Evolutionary conservation across 2,888 invertebrate genomes (phyloP), one percentile per base, ranked within the genome.

Genomic region (Aproaerema taeniolella): DNA sequence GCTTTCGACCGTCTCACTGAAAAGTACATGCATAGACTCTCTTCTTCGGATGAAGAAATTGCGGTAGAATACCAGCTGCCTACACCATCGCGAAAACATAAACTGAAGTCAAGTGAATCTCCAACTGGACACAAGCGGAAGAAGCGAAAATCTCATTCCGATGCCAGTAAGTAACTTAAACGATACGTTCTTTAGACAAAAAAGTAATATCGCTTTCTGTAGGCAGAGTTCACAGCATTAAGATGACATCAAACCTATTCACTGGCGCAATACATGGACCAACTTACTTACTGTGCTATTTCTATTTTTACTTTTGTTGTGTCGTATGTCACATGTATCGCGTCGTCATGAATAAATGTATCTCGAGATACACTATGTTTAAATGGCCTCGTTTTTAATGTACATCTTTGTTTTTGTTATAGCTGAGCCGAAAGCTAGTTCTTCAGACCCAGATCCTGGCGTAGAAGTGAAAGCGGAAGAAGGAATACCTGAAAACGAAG

Each of bases 1-100:
- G 94, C 92, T 8, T 96, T 96, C 64, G 92, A 94, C 52, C 90
- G 92, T 47, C 91, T 94, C 9, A 93, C 94, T 2, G 93, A 93
- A 64, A 92, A 94, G 60, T 96, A 94, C 71, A 89, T 96, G 48
- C 94, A 95, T 66, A 91, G 93, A 55, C 89, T 93, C 49, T 91
- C 93, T 7, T 92, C 92, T 1, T 94, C 95, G 14, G 95, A 95
- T 62, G 92, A 92, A 67, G 92, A 92, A 70, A 90, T 91, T 39
- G 91, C 91, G 43, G 89, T 92, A 2, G 92, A 92, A 64, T 92
- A 89, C 72, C 90, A 72, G 77, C 70, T 72, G 54, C 88, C 63
- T 50, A 89, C 80, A 46, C 87, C 72, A 44, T 78, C 76, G 10
- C 67, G 83, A 13, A 83, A 85, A 52, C 86, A 87, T 50, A 80